A percentile compares a stretch with the other conserved stretches of the same genome.
phyloP scores from a whole-genome alignment of 2,797 vertebrate genomes.

The Eutrigla gurnardus region DNA sequence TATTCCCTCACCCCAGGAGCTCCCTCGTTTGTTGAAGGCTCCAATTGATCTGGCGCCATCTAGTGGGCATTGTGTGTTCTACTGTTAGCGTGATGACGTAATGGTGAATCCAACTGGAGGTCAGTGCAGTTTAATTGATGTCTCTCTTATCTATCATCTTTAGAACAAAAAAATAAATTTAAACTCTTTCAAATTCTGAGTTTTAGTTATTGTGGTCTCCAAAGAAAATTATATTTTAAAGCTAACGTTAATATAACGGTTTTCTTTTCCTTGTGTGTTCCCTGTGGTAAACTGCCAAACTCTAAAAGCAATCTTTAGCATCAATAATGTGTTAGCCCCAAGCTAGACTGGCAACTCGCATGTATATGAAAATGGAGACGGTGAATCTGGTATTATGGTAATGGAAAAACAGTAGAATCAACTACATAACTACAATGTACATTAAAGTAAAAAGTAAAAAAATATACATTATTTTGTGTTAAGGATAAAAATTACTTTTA shows the following conservation, averaged over 20 bases:
- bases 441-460: neutral
- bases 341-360: neutral
- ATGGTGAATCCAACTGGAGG: constrained; percentile 6
- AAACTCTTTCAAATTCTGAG: neutral
- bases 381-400: neutral
- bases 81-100: neutral
- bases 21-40: fast-evolving
- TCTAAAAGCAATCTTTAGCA: neutral
- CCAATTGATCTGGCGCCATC: constrained; percentile 18
- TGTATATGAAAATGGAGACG: neutral
- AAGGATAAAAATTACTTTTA: neutral
- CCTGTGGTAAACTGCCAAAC: neutral
- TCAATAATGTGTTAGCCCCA: neutral
- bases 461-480: neutral
- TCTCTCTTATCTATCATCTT: neutral
- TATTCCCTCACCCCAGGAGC: too few species aligned
- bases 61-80: neutral
- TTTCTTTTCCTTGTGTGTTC: neutral
- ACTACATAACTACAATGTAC: too few species aligned
- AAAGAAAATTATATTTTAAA: neutral
- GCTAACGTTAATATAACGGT: too few species aligned
- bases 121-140: constrained; percentile 3
- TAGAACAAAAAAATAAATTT: neutral
- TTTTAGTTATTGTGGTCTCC: neutral
- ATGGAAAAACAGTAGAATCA: neutral